Evolutionary conservation across 2,888 invertebrate species (phyloP).

Genomic region (Adelphocoris suturalis): DNA sequence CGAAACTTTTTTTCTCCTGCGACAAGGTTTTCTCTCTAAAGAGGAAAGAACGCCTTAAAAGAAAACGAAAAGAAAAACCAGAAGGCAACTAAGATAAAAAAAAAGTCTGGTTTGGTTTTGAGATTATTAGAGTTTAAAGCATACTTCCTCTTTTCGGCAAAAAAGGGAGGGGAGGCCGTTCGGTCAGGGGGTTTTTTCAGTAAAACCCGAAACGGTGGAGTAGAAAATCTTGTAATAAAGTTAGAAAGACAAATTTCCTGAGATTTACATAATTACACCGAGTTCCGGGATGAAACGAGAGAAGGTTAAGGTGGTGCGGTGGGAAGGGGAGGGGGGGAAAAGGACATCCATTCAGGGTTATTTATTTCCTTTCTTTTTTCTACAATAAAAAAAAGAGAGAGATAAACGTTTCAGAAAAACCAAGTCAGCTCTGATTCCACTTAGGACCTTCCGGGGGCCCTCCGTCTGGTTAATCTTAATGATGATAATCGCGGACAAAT

Average conservation of each 20-base stretch:
- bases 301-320: not conserved
- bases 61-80: too few relatives aligned
- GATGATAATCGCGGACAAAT: conserved; percentile 68
- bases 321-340: not conserved
- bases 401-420: not conserved
- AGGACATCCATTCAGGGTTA: conserved; percentile 66
- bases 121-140: conserved; percentile 46
- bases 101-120: conserved; percentile 3
- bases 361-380: conserved; percentile 53
- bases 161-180: not conserved
- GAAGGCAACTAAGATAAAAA: not conserved
- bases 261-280: conserved; percentile 68
- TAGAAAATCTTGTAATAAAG: conserved; percentile 55
- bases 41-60: too few relatives aligned
- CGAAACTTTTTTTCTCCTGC: too few relatives aligned
- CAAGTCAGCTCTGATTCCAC: conserved; percentile 67
- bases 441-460: conserved; percentile 33
- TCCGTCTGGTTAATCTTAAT: conserved; percentile 64
- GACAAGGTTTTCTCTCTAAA: too few relatives aligned
- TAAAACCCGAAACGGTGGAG: not conserved
- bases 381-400: not conserved
- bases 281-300: conserved; percentile 46
- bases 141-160: conserved; percentile 45
- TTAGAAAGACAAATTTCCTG: conserved; percentile 68
- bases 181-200: not conserved